Percentiles rank a stretch among this genome's conserved stretches.
Evolutionary conservation across 2,113 vertebrate species (phyloP).

Genomic region (Vidua chalybeata): DNA sequence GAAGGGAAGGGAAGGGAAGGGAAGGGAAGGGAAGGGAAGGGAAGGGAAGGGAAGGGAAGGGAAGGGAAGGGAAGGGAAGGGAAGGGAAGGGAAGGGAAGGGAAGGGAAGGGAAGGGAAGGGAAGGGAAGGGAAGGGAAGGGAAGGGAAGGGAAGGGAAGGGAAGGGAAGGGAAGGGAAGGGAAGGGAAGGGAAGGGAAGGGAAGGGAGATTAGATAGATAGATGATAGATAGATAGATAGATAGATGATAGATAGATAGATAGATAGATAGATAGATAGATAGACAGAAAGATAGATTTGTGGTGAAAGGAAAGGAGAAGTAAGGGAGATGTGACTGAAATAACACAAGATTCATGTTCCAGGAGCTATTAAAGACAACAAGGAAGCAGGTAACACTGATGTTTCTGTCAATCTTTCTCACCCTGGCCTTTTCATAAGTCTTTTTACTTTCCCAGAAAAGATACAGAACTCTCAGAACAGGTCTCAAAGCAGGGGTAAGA

Average conservation of each 20-base stretch:
- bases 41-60: too few species aligned
- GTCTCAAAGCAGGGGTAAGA: not conserved
- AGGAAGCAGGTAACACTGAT: not conserved
- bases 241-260: too few species aligned
- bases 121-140: not conserved
- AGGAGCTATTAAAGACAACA: not conserved
- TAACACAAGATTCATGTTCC: not conserved
- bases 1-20: too few species aligned
- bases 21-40: too few species aligned
- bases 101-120: not conserved
- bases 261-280: too few species aligned
- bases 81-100: too few species aligned
- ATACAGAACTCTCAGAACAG: not conserved
- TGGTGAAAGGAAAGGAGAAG: not conserved
- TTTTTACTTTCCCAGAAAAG: not conserved
- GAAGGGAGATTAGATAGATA: too few species aligned
- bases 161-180: too few species aligned
- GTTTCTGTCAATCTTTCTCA: accelerated
- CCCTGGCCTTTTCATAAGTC: not conserved
- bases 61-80: too few species aligned
- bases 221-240: too few species aligned
- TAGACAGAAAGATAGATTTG: too few species aligned
- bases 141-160: not conserved
- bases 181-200: too few species aligned
- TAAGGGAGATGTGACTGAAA: not conserved